Base-by-base conservation (phyloP, 2,888 invertebrate genomes). In the Unio pictorum region DNA sequence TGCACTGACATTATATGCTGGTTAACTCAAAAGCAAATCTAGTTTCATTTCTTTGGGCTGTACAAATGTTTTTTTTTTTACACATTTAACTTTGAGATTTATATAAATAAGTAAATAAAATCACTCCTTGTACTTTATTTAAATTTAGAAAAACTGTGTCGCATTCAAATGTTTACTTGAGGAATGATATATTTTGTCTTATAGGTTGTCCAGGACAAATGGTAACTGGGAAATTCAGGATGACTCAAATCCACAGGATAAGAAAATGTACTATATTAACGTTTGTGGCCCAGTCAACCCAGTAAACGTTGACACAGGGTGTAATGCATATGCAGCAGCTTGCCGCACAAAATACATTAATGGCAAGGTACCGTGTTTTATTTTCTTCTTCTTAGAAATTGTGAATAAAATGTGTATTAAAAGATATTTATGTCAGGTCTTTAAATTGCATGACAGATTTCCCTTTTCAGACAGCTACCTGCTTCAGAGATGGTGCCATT, bases 241-340 rank as follows among this genome's bases (percentile, higher is more conserved):
- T 17, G 72, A 73, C 23, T 58, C 73, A n/a, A 70, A 74, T 58
- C 58, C 76, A 18, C 63, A 63, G 17, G 62, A 69, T 30, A 72
- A 70, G 30, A 71, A 72, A 5, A 86, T 80, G 64, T 86, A 84
- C 70, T 87, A 87, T 76, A 81, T 88, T 66, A 87, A 86, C 71
- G 82, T 88, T 0, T 88, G 88, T 63, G 78, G 82, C 5, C 75
- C 86, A 7, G 67, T 88, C 26, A 82, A 73, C 61, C 75, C 73
- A 20, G 75, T 84, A 4, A 28, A 65, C n/a, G 71, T 76, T 4
- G 77, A 66, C 11, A 68, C 61, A 8, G 80, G 78, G 15, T 85
- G 86, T 68, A 77, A 73, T 55, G 65, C 81, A 4, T 75, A 68
- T 64, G 83, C 86, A 58, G 81, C 82, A 8, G 80, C 76, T 17